A percentile compares a stretch with the other conserved stretches of the same genome.
Evolutionary conservation across 2,797 vertebrate genomes (phyloP).

Genomic region (Dallia pectoralis): DNA sequence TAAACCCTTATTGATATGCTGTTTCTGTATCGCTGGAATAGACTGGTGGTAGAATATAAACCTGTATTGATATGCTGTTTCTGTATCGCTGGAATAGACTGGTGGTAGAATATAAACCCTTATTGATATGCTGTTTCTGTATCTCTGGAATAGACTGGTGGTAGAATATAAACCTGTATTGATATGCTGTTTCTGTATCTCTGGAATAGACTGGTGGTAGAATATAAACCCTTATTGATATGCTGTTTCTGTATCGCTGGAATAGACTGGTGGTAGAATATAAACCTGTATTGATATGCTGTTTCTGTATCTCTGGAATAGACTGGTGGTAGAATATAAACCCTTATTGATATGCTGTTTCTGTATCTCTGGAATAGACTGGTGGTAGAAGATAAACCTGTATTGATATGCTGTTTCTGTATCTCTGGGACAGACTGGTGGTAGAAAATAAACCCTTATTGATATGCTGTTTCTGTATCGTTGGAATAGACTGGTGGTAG

Average conservation of each 20-base stretch:
- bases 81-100: too few relatives aligned
- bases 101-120: too few relatives aligned
- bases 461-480: conserved; percentile 28
- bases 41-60: too few relatives aligned
- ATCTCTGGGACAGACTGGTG: too few relatives aligned
- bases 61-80: conserved; percentile 6
- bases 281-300: background rate
- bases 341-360: conserved; percentile 7
- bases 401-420: conserved; percentile 18
- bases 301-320: conserved; percentile 30
- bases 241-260: conserved; percentile 27
- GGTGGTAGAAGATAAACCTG: too few relatives aligned
- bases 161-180: background rate
- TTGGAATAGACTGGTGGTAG: too few relatives aligned
- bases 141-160: too few relatives aligned
- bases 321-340: too few relatives aligned
- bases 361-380: too few relatives aligned
- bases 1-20: background rate
- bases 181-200: conserved; percentile 22
- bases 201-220: too few relatives aligned
- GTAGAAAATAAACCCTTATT: background rate
- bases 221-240: background rate
- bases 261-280: too few relatives aligned
- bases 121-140: conserved; percentile 18
- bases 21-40: conserved; percentile 30